phyloP scores from a whole-genome alignment of 2,797 vertebrate genomes.

The Halcyon badia region DNA sequence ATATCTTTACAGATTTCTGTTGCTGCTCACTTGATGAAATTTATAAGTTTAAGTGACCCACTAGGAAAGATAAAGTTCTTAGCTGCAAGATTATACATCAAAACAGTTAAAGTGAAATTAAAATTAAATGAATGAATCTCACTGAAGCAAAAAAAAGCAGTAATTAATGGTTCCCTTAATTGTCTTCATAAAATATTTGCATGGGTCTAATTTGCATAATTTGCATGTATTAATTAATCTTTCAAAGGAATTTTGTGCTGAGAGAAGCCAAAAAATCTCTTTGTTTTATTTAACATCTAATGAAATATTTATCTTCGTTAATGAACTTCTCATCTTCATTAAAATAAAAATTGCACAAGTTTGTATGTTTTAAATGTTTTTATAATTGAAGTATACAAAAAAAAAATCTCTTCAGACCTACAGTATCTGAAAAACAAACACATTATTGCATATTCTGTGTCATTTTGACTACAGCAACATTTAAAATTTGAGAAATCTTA shows the following conservation, averaged over 20 bases:
- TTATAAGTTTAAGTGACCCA: slow-evolving; percentile 96
- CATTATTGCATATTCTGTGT: slow-evolving; percentile 74
- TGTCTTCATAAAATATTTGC: slow-evolving; percentile 99
- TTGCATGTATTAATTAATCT: slow-evolving; percentile 99
- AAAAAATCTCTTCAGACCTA: slow-evolving; percentile 79
- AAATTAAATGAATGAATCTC: slow-evolving; percentile 99
- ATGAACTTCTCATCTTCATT: slow-evolving; percentile 99
- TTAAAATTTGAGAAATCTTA: slow-evolving; percentile 42
- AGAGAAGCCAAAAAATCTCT: slow-evolving; percentile 99
- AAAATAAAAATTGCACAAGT: slow-evolving; percentile 98
- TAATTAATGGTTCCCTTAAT: slow-evolving; percentile 99
- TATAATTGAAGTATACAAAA: slow-evolving; percentile 85
- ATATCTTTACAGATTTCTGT: slow-evolving; percentile 89
- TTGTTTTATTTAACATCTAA: slow-evolving; percentile 99
- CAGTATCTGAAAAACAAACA: slow-evolving; percentile 82
- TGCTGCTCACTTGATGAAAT: slow-evolving; percentile 90
- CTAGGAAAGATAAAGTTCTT: slow-evolving; percentile 98
- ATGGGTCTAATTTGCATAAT: slow-evolving; percentile 99
- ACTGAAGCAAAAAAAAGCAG: slow-evolving; percentile 99
- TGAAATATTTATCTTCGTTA: slow-evolving; percentile 99
- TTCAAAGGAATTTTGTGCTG: slow-evolving; percentile 99
- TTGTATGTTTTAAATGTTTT: slow-evolving; percentile 95
- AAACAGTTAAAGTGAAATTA: slow-evolving; percentile 99
- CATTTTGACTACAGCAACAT: slow-evolving; percentile 68
- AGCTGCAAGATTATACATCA: slow-evolving; percentile 99